phyloP scores from a whole-genome alignment of 2,888 invertebrate species.

The Nemotelus nigrinus region DNA sequence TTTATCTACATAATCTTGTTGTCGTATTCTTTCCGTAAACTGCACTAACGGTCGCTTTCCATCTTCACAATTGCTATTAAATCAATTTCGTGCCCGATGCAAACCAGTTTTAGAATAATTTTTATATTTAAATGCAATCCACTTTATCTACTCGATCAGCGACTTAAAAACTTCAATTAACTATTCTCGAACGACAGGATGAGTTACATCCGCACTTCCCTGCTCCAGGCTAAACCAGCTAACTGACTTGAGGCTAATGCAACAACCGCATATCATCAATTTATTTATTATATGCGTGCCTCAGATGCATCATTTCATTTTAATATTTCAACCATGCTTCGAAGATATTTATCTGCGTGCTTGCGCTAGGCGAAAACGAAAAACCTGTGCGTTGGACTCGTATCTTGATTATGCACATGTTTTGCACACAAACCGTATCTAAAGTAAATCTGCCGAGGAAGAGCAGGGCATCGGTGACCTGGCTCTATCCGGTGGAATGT shows the following conservation, averaged over 20 bases:
- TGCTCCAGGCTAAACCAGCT: neutral
- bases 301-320: constrained; percentile 41
- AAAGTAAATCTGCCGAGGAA: neutral
- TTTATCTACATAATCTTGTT: neutral
- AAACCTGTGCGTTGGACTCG: neutral
- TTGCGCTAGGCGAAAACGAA: neutral
- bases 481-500: neutral
- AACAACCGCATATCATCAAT: constrained; percentile 30
- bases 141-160: constrained; percentile 15
- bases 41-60: neutral
- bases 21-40: neutral
- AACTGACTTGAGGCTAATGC: neutral
- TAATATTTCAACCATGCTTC: constrained; percentile 39
- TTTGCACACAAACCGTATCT: neutral
- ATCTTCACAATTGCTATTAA: neutral
- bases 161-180: constrained; percentile 34
- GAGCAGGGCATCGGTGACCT: neutral
- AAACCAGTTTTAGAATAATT: constrained; percentile 19
- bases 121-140: constrained; percentile 20
- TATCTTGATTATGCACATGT: constrained; percentile 4
- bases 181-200: constrained; percentile 1
- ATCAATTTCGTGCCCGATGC: neutral
- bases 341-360: constrained; percentile 25
- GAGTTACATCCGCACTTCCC: neutral
- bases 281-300: constrained; percentile 42